Conservation (phyloP, 2,113 vertebrate genomes). For the Struthio camelus region DNA sequence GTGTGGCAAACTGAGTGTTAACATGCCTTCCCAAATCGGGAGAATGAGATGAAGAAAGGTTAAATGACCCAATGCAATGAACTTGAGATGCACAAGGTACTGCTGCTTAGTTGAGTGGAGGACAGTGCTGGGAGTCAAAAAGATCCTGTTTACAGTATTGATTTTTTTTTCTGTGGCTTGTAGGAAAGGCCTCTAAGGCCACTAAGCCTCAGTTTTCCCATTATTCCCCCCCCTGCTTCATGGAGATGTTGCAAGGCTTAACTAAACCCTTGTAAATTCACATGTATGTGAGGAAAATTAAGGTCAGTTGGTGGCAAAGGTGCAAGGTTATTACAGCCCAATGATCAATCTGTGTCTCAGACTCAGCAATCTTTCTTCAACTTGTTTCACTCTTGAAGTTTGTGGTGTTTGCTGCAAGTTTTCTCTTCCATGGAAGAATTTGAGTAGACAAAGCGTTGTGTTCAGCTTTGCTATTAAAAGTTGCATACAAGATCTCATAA, state of each 20-base stretch:
- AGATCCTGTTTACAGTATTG: background rate
- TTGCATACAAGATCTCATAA: too few species aligned
- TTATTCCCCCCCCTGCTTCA: background rate
- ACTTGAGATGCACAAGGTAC: background rate
- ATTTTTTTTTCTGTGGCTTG: background rate
- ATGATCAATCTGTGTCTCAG: background rate
- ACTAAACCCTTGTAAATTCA: background rate
- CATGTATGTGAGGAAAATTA: background rate
- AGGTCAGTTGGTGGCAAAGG: background rate
- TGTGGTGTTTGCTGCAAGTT: background rate
- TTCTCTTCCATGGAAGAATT: background rate
- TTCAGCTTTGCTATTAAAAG: background rate
- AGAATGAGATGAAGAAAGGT: background rate
- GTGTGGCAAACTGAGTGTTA: background rate
- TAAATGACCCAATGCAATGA: background rate
- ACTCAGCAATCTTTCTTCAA: background rate
- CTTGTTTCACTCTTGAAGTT: background rate
- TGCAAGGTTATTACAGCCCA: background rate
- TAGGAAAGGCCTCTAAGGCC: background rate
- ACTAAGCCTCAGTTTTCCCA: rapidly evolving
- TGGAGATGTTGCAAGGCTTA: background rate
- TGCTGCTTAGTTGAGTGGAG: background rate
- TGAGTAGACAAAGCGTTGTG: too few species aligned
- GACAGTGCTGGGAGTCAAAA: background rate
- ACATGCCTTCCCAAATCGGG: too few species aligned